These are phyloP conservation scores for Acrocyrtus sp. DNA, from an alignment of 2,888 invertebrate genomes.

Conservation along the genomic window DNA sequence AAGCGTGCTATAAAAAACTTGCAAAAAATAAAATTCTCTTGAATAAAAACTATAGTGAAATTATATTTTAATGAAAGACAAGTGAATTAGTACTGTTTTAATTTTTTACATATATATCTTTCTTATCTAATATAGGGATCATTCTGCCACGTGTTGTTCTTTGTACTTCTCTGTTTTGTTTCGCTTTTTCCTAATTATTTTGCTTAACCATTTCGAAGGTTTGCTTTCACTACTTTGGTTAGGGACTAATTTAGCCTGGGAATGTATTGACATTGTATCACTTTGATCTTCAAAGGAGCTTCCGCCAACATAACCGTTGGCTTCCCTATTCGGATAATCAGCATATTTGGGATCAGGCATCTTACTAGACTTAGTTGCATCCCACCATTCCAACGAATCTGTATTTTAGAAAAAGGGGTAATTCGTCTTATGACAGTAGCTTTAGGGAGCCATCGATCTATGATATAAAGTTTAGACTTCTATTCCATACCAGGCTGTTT, in stretches of 20 bases:
- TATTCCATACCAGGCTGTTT: too few species aligned
- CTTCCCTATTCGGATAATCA: not conserved
- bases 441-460: too few species aligned
- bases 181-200: constrained; percentile 49
- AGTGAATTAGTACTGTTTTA: not conserved
- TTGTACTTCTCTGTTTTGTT: constrained; percentile 34
- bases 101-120: not conserved
- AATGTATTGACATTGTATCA: constrained; percentile 55
- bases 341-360: constrained; percentile 2
- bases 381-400: constrained; percentile 43
- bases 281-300: constrained; percentile 26
- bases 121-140: too few species aligned
- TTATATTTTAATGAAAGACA: not conserved
- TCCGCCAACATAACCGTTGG: not conserved
- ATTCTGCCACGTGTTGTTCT: constrained; percentile 42
- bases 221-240: constrained; percentile 16
- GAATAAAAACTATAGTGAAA: too few species aligned
- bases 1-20: too few species aligned
- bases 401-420: not conserved
- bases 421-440: too few species aligned
- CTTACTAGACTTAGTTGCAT: constrained; percentile 38
- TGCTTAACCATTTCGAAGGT: constrained; percentile 56
- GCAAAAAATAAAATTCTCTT: too few species aligned
- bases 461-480: too few species aligned
- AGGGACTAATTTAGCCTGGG: constrained; percentile 47